A percentile compares a stretch with the other conserved stretches of the same genome.
These are phyloP conservation scores for Hydrolagus affinis DNA, from an alignment of 2,113 vertebrate species.

Conservation along the genomic window DNA sequence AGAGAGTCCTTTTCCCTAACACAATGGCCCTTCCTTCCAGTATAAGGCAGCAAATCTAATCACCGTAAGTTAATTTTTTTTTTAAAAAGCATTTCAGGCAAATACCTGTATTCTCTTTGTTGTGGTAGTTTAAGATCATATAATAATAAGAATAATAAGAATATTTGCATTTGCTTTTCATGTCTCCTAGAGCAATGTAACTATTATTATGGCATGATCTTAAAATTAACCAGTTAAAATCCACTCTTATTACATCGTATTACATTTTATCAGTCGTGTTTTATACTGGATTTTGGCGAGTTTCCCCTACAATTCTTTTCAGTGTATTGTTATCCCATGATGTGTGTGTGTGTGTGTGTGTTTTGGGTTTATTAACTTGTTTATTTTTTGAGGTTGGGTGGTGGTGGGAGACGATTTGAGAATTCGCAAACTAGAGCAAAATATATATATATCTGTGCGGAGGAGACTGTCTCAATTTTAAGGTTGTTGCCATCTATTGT, in stretches of 20 bases:
- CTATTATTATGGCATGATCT: background rate
- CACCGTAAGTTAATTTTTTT: conserved; percentile 14
- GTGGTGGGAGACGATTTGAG: background rate
- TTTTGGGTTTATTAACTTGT: too few relatives aligned
- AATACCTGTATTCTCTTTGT: conserved; percentile 7
- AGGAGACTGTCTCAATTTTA: background rate
- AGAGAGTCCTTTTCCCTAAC: background rate
- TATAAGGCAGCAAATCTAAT: background rate
- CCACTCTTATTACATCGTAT: too few relatives aligned
- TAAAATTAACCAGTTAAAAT: background rate
- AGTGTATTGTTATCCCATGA: too few relatives aligned
- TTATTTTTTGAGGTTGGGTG: too few relatives aligned
- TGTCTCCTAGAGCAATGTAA: background rate
- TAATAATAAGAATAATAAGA: too few relatives aligned
- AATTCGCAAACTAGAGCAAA: background rate
- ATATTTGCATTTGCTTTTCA: too few relatives aligned
- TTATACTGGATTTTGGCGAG: too few relatives aligned
- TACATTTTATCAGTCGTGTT: too few relatives aligned
- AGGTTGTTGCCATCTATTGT: background rate
- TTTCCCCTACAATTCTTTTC: too few relatives aligned
- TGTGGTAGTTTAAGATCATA: background rate
- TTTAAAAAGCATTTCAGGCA: background rate
- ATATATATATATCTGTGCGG: background rate
- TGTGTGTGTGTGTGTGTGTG: too few relatives aligned
- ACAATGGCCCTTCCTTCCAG: conserved; percentile 3